Evolutionary conservation across 1,140 invertebrate species (phyloP).

Genomic region (Drosophila serrata): DNA sequence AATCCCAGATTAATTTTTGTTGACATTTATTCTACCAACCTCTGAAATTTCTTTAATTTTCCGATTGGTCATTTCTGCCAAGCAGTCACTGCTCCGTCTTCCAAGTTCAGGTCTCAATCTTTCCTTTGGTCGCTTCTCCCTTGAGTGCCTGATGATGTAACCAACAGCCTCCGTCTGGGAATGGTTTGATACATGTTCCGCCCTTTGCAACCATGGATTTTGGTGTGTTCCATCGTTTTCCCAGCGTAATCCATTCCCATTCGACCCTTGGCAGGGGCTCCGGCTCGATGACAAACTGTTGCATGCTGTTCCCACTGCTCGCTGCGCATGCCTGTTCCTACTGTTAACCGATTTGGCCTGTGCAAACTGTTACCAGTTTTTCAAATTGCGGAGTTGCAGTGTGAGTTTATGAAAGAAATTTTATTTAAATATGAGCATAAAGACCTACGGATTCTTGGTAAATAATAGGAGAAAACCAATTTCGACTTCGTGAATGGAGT

Average conservation of each 20-base stretch:
- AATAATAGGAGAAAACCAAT: not conserved
- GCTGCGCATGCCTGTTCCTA: constrained; percentile 59
- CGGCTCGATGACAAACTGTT: constrained; percentile 63
- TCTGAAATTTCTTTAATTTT: not conserved
- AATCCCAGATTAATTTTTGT: not conserved
- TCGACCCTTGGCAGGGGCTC: not conserved
- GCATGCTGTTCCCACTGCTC: constrained; percentile 17
- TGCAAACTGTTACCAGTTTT: constrained; percentile 57
- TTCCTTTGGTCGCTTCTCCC: constrained; percentile 1
- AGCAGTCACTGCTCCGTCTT: not conserved
- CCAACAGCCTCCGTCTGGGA: constrained; percentile 20
- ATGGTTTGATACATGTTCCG: constrained; percentile 36
- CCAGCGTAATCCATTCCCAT: constrained; percentile 5
- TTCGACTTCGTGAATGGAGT: not conserved
- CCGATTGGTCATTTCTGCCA: constrained; percentile 1
- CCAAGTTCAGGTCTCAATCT: not conserved
- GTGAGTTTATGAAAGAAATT: not conserved
- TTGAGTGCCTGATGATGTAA: constrained; percentile 58
- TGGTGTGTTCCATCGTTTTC: constrained; percentile 41
- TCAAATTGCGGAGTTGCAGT: not conserved
- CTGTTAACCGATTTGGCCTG: constrained; percentile 66
- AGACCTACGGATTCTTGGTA: not conserved
- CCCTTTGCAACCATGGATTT: constrained; percentile 17
- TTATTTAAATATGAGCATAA: not conserved
- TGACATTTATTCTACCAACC: not conserved